Evolutionary conservation across 2,888 invertebrate genomes (phyloP).

Genomic region (Dione vanillae): DNA sequence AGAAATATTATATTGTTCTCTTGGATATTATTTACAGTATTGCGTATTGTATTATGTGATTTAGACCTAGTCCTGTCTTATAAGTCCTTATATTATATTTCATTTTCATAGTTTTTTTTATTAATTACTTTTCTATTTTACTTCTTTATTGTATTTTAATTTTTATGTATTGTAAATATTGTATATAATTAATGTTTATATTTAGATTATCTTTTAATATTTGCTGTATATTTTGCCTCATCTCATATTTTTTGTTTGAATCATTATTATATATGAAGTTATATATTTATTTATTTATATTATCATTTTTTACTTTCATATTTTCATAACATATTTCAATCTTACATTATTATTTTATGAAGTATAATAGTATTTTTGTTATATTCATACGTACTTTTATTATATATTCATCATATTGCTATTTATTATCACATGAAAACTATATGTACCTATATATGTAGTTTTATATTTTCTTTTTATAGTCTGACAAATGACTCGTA

Average conservation of each 20-base stretch:
- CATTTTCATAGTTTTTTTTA: slow-evolving; percentile 46
- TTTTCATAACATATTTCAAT: slow-evolving; percentile 32
- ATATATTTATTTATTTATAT: slow-evolving; percentile 36
- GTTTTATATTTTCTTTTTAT: slow-evolving; percentile 33
- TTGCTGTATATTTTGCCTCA: slow-evolving; percentile 38
- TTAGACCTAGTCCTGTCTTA: slow-evolving; percentile 66
- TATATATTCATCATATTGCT: slow-evolving; percentile 28
- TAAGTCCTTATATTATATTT: slow-evolving; percentile 56
- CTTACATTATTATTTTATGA: slow-evolving; percentile 39
- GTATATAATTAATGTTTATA: slow-evolving; percentile 40
- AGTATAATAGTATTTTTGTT: not conserved
- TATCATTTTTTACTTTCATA: slow-evolving; percentile 37
- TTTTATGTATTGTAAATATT: slow-evolving; percentile 49
- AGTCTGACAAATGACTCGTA: slow-evolving; percentile 61
- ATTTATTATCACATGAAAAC: not conserved
- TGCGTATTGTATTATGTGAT: slow-evolving; percentile 58
- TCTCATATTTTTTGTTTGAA: slow-evolving; percentile 16
- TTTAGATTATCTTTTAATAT: slow-evolving; percentile 29
- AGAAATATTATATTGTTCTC: slow-evolving; percentile 55
- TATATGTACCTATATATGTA: slow-evolving; percentile 14
- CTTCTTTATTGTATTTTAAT: slow-evolving; percentile 43
- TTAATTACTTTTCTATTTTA: slow-evolving; percentile 35
- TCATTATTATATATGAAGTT: slow-evolving; percentile 16
- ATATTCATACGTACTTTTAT: slow-evolving; percentile 32
- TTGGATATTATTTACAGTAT: slow-evolving; percentile 50